A percentile compares a stretch with the other conserved stretches of the same genome.
Evolutionary conservation across 2,797 vertebrate species (phyloP).

Genomic region (Alca torda): DNA sequence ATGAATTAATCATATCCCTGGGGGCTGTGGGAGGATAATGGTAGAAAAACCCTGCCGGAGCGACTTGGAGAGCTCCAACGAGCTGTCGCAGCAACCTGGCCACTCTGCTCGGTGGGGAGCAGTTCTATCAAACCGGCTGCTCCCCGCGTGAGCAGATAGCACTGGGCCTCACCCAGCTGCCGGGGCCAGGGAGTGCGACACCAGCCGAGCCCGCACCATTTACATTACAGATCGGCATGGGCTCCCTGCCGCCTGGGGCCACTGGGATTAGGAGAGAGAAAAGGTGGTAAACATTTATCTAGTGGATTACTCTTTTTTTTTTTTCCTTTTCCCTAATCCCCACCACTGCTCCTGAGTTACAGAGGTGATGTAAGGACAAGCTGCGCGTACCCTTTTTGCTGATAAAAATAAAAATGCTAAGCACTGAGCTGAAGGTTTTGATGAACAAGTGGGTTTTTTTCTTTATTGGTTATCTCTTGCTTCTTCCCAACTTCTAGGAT

Average conservation of each 20-base stretch:
- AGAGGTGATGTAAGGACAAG: background rate
- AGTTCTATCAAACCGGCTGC: conserved; percentile 19
- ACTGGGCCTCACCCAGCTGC: background rate
- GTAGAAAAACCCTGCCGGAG: conserved; percentile 18
- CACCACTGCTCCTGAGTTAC: background rate
- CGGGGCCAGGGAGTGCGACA: background rate
- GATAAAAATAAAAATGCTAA: conserved; percentile 10
- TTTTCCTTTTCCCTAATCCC: background rate
- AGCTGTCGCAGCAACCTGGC: conserved; percentile 63
- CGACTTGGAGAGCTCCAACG: conserved; percentile 39
- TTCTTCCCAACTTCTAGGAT: background rate
- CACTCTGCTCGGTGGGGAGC: conserved; percentile 38
- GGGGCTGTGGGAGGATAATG: conserved; percentile 61
- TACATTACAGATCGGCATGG: background rate
- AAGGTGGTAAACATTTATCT: conserved; percentile 44
- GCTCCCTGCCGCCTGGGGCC: background rate
- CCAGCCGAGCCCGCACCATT: background rate
- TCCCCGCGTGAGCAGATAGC: background rate
- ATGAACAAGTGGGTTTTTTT: background rate
- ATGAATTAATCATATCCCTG: conserved; percentile 75
- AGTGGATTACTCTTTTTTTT: background rate
- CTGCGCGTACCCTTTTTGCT: background rate
- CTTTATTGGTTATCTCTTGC: background rate
- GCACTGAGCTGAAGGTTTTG: background rate
- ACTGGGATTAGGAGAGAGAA: background rate